Conservation (phyloP, 1,140 invertebrate genomes). For the fruit fly (Drosophila melanogaster) region Release_6_plus_ISO1_MT NT_033779.5:2431501-2432000, state of each 20-base stretch:
- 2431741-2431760: slow-evolving; percentile 27
- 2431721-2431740: slow-evolving; percentile 84
- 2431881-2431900: slow-evolving; percentile 29
- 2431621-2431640: slow-evolving; percentile 81
- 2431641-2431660: slow-evolving; percentile 77
- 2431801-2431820: slow-evolving; percentile 82
- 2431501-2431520: slow-evolving; percentile 37
- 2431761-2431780: slow-evolving; percentile 8
- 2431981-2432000: slow-evolving; percentile 70
- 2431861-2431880: slow-evolving; percentile 62
- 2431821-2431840: slow-evolving; percentile 77
- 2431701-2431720: slow-evolving; percentile 79
- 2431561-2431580: background rate
- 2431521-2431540: slow-evolving; percentile 35
- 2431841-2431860: slow-evolving; percentile 76
- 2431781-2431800: slow-evolving; percentile 59
- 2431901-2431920: slow-evolving; percentile 27
- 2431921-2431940: slow-evolving; percentile 28
- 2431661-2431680: slow-evolving; percentile 65
- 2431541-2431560: slow-evolving; percentile 20
- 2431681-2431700: slow-evolving; percentile 83
- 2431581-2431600: slow-evolving; percentile 43
- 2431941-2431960: slow-evolving; percentile 46
- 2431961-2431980: slow-evolving; percentile 58
- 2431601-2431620: slow-evolving; percentile 73